A percentile compares a stretch with the other conserved stretches of the same genome.
Conservation (phyloP, 2,888 invertebrate species). For the Drosophila heteroneura region DNA sequence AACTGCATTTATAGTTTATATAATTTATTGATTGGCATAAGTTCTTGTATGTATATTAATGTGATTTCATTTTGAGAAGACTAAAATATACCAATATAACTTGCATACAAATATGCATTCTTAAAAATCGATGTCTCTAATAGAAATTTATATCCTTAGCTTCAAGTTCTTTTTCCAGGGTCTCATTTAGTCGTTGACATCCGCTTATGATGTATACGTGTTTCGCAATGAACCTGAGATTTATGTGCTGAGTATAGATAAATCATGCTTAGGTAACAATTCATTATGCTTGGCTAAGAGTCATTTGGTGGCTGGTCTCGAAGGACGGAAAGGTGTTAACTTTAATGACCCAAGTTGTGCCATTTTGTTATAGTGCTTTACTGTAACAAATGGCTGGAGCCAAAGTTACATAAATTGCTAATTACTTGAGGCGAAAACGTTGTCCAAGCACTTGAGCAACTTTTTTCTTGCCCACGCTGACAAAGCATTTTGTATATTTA, state of each 20-base stretch:
- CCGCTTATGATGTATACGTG: neutral
- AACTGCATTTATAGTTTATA: neutral
- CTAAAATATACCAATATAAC: neutral
- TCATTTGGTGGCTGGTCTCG: constrained; percentile 9
- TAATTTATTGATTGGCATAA: neutral
- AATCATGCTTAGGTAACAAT: constrained; percentile 76
- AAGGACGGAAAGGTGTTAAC: constrained; percentile 46
- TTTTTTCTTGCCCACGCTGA: constrained; percentile 24
- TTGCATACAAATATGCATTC: neutral
- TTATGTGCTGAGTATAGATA: constrained; percentile 62
- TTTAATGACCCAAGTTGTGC: constrained; percentile 55
- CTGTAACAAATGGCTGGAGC: constrained; percentile 50
- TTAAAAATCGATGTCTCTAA: neutral
- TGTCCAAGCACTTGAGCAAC: constrained; percentile 24
- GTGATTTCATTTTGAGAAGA: neutral
- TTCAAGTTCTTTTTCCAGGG: constrained; percentile 6
- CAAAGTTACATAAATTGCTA: constrained; percentile 73
- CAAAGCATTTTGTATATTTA: constrained; percentile 58
- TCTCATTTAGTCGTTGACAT: constrained; percentile 15
- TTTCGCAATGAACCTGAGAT: constrained; percentile 45
- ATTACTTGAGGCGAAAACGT: constrained; percentile 58
- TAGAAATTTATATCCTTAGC: neutral
- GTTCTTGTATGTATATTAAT: neutral
- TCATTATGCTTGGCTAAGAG: constrained; percentile 65
- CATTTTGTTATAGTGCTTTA: constrained; percentile 44